These are phyloP conservation scores for Zaprionus vittiger DNA, from an alignment of 1,140 invertebrate genomes.

Conservation along the genomic window DNA sequence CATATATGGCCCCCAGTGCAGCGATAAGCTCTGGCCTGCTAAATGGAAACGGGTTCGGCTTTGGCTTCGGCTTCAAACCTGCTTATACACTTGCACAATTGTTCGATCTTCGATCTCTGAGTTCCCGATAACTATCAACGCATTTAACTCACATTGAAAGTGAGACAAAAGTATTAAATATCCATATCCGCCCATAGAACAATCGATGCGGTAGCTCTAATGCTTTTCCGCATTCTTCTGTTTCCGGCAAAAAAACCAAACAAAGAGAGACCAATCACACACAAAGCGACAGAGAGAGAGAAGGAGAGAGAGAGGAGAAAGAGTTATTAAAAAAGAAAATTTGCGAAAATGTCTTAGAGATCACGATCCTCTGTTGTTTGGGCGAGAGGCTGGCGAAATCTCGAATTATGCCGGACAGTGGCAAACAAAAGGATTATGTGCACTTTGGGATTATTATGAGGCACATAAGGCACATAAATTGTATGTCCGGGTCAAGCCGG, in stretches of 20 bases:
- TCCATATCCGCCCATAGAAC: conserved; percentile 80
- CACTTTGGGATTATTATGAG: conserved; percentile 77
- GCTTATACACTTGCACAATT: conserved; percentile 53
- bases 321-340: conserved; percentile 70
- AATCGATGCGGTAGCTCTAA: conserved; percentile 60
- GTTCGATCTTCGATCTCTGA: conserved; percentile 13
- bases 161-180: conserved; percentile 72
- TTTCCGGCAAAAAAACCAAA: conserved; percentile 26
- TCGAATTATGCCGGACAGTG: conserved; percentile 47
- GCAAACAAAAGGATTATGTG: conserved; percentile 77
- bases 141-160: conserved; percentile 66
- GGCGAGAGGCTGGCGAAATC: conserved; percentile 35
- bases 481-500: conserved; percentile 21
- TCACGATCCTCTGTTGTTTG: conserved; percentile 5
- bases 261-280: not conserved
- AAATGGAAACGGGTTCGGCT: conserved; percentile 6
- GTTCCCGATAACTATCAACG: conserved; percentile 46
- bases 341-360: conserved; percentile 38
- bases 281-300: conserved; percentile 1
- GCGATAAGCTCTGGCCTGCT: conserved; percentile 12
- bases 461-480: conserved; percentile 45
- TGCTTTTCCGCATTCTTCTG: conserved; percentile 45
- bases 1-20: conserved; percentile 17
- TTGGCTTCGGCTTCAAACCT: too few relatives aligned
- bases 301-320: conserved; percentile 31